Evolutionary conservation across 2,888 invertebrate species (phyloP), one percentile per base, ranked within the genome.

Genomic region (Lasioglossum figueresi): DNA sequence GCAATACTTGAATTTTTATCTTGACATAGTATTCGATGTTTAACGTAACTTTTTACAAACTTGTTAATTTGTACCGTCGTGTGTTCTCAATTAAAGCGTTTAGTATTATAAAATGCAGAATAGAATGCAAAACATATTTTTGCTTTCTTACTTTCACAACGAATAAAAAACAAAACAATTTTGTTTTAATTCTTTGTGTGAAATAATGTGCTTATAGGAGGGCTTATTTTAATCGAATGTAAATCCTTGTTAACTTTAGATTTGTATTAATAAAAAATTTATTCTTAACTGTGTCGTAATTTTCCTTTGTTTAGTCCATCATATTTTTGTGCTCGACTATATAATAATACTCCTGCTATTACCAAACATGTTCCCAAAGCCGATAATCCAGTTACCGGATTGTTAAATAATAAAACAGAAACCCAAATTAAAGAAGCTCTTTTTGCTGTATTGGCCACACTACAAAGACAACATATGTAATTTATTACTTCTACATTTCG

Each of bases 381-480:
- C 93, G 97, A 97, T 86, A 97, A 95, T 78, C 97, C 95, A 72
- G 97, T 97, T 88, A 98, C 97, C 73, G 97, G 96, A 94, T 98
- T 98, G 85, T 97, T 97, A 94, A 98, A 97, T 93, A 97, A 95
- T 87, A 97, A 93, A 83, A 97, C 96, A 52, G 97, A 97, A 84
- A 97, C 94, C 97, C 97, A 97, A 91, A 98, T 98, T 59, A 98
- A 95, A 91, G 97, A 96, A 71, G 98, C 98, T 92, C 98, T 95
- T 95, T 98, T 98, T 70, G 97, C 97, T 86, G 97, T 97, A 95
- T 98, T 98, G 43, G 97, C 97, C 89, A 98, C 98, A 95, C 97
- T 97, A 93, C 14, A 73, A 63, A 82, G 31, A 70, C 14, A 34
- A 68, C 68, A 84, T 74, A 70, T 19, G 80, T 74, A 75, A 79